These are phyloP conservation scores for Kryptopterus vitreolus DNA, from an alignment of 2,797 vertebrate species.

Conservation along the genomic window DNA sequence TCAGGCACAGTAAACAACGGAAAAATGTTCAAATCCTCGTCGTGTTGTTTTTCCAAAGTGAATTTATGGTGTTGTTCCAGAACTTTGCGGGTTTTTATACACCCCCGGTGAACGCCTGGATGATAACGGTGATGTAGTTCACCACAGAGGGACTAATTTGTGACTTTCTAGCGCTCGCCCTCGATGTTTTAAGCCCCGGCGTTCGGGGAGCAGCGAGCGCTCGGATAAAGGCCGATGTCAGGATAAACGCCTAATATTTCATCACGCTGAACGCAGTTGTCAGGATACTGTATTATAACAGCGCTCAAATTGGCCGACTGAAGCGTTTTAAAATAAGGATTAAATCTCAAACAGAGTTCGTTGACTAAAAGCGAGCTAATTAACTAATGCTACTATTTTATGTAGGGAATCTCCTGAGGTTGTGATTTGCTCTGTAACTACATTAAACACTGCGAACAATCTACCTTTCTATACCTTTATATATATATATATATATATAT, in stretches of 20 bases:
- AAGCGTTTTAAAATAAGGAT: background rate
- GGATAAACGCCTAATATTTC: slow-evolving; percentile 11
- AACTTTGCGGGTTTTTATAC: background rate
- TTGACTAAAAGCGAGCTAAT: background rate
- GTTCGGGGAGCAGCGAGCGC: background rate
- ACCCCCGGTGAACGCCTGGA: background rate
- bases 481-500: no score
- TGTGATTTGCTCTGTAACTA: background rate
- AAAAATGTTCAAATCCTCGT: background rate
- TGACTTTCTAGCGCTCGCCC: background rate
- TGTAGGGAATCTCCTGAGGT: background rate
- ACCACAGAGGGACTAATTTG: slow-evolving; percentile 15
- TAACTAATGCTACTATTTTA: background rate
- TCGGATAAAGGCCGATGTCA: background rate
- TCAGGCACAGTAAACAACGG: background rate
- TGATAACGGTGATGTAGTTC: background rate
- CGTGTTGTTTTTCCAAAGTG: background rate
- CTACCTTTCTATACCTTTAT: background rate
- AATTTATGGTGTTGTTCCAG: background rate
- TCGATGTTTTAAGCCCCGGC: background rate
- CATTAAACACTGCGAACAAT: background rate
- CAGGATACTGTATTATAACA: background rate
- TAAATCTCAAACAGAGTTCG: background rate
- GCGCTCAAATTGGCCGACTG: background rate
- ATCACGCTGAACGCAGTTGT: background rate